Base-by-base conservation (phyloP, 2,113 vertebrate species). In the Strix uralensis region DNA sequence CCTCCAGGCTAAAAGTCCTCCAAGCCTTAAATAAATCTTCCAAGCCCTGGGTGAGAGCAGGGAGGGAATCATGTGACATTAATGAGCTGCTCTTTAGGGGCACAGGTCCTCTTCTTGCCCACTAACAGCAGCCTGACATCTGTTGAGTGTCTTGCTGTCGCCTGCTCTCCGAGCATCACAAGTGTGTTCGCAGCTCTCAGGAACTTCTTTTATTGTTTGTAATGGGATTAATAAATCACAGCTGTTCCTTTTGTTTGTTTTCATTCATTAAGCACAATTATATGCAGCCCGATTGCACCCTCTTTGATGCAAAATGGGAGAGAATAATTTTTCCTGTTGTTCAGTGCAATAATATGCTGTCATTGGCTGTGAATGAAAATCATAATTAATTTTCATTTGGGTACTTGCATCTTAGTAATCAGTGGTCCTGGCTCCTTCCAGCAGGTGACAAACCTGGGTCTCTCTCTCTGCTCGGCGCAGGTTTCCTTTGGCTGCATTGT, bases 261-360 rank as follows among this genome's bases (percentile, higher is more conserved):
- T 96, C 97, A 97, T 97, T 98, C 97, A 98, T 98, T 98, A 98
- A 97, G 97, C 97, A 97, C 97, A 98, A 98, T 98, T 98, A 98
- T 97, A 96, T 96, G 96, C 96, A 97, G 97, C 97, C 97, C 93
- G 49, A 98, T 95, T 98, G 96, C 96, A 98, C 97, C 95, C 97
- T 97, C 97, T 97, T 96, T 97, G 95, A 97, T 96, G 96, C 91
- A 83, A 92, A 98, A 93, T 91, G 65, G 97, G 94, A 97, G 95
- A 97, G 97, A 97, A 97, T 97, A 96, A 95, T 97, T 98, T 97
- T 97, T 97, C 94, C 95, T 96, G 96, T 97, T 98, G 97, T 97
- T 97, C 96, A 86, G 93, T 94, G 94, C 95, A 94, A 92, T 98
- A 97, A 96, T 97, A 71, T 81, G 92, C 96, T 97, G 97, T 97